Conservation (phyloP, 1,140 invertebrate genomes). For the Mycetomoellerius zeteki region DNA sequence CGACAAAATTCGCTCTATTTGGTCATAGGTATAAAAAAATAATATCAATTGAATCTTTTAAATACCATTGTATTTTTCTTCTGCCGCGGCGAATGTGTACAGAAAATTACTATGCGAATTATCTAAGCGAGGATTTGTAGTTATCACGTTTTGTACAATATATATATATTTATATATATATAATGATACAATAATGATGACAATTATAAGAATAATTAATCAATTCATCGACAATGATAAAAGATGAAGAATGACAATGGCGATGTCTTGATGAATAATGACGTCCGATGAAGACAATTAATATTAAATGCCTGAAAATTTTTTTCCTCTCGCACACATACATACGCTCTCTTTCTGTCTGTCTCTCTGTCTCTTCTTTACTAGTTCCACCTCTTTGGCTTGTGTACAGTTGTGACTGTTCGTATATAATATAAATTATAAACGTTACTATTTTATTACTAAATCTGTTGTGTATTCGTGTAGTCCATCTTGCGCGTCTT, state of each 20-base stretch:
- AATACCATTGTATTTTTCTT: slow-evolving; percentile 60
- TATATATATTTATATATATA: slow-evolving; percentile 26
- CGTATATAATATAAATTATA: slow-evolving; percentile 82
- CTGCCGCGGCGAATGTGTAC: slow-evolving; percentile 59
- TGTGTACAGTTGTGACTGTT: slow-evolving; percentile 84
- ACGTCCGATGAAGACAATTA: slow-evolving; percentile 63
- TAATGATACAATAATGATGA: slow-evolving; percentile 42
- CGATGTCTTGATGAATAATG: slow-evolving; percentile 38
- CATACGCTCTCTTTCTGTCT: slow-evolving; percentile 12
- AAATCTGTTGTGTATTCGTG: slow-evolving; percentile 37
- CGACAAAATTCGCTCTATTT: background rate
- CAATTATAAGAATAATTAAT: slow-evolving; percentile 69
- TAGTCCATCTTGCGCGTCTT: slow-evolving; percentile 25
- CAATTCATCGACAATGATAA: slow-evolving; percentile 49
- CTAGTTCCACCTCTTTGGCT: slow-evolving; percentile 86
- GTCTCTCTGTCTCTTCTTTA: slow-evolving; percentile 72
- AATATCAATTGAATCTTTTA: slow-evolving; percentile 40
- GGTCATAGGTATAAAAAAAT: slow-evolving; percentile 47
- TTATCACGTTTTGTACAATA: slow-evolving; percentile 67
- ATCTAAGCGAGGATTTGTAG: slow-evolving; percentile 65
- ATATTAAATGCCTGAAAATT: slow-evolving; percentile 68
- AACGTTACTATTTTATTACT: slow-evolving; percentile 64
- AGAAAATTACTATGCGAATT: slow-evolving; percentile 69
- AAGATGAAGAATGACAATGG: slow-evolving; percentile 60
- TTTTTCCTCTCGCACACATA: slow-evolving; percentile 18